These are phyloP conservation scores for Morone saxatilis DNA, from an alignment of 2,113 vertebrate species.

Conservation along the genomic window DNA sequence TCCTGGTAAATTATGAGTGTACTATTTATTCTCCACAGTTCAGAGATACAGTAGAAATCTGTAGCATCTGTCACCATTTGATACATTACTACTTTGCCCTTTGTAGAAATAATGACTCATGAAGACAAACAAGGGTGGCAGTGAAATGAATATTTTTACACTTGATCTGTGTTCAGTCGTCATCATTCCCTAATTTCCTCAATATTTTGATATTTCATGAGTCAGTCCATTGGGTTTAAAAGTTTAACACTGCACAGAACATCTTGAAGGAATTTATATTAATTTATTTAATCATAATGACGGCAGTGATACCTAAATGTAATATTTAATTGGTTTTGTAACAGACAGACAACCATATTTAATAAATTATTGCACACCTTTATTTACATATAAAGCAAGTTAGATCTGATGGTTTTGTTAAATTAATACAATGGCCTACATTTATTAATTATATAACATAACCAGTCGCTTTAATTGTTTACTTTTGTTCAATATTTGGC, in stretches of 20 bases:
- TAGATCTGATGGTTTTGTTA: not conserved
- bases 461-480: not conserved
- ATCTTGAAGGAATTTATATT: not conserved
- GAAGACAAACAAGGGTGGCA: not conserved
- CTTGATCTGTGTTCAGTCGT: constrained; percentile 2
- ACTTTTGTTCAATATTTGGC: not conserved
- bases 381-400: not conserved
- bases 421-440: not conserved
- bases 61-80: not conserved
- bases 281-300: not conserved
- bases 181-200: not conserved
- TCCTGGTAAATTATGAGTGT: not conserved
- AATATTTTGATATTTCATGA: not conserved
- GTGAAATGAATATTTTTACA: constrained; percentile 14
- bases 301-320: not conserved
- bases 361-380: not conserved
- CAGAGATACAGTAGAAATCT: not conserved
- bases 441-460: not conserved
- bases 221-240: not conserved
- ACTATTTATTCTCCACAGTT: not conserved
- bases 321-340: not conserved
- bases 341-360: not conserved
- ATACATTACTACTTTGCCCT: not conserved
- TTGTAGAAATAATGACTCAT: constrained; percentile 6
- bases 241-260: not conserved